phyloP scores from a whole-genome alignment of 2,113 vertebrate species.

The Leptocoma aspasia region DNA sequence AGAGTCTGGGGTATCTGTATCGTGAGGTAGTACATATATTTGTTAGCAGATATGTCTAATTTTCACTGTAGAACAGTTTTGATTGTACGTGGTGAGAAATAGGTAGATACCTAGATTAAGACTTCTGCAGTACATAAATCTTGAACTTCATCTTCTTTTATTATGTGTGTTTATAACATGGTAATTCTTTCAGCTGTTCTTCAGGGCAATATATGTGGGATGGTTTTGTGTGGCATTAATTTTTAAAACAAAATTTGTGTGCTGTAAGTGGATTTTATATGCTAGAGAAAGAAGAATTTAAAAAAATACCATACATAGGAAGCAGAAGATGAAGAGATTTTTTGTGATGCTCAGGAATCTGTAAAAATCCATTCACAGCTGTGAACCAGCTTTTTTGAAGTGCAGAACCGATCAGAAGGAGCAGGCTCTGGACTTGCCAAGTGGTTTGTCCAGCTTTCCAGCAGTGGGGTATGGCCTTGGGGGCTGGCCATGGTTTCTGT shows the following conservation, averaged over 20 bases:
- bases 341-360: background rate
- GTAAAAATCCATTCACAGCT: background rate
- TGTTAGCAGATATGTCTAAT: background rate
- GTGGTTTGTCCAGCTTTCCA: background rate
- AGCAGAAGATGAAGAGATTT: background rate
- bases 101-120: background rate
- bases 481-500: background rate
- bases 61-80: background rate
- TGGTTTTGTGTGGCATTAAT: background rate
- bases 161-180: background rate
- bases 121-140: background rate
- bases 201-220: background rate
- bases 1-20: background rate
- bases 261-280: background rate
- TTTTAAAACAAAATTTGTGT: background rate
- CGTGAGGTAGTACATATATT: rapidly evolving
- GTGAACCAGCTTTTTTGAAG: background rate
- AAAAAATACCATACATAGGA: background rate
- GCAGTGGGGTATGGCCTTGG: background rate
- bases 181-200: background rate
- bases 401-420: background rate
- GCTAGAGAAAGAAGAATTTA: background rate
- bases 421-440: background rate
- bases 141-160: background rate
- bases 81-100: background rate